Conservation (phyloP, 2,797 vertebrate species). For the Falco naumanni region DNA sequence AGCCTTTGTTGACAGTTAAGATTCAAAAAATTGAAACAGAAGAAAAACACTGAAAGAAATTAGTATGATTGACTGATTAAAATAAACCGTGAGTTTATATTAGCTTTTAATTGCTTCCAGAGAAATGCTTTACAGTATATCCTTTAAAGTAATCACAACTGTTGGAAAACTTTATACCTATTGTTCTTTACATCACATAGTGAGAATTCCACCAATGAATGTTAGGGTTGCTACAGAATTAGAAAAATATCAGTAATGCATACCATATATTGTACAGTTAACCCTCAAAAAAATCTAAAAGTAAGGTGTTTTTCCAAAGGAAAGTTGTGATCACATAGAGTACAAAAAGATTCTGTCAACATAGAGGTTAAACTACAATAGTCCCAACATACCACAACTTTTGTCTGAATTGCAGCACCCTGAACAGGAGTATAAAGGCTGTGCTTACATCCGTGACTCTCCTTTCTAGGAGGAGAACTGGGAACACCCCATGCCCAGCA, state of each 20-base stretch:
- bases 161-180: not conserved
- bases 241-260: not conserved
- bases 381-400: not conserved
- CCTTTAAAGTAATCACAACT: slow-evolving; percentile 13
- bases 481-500: not conserved
- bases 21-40: not conserved
- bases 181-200: not conserved
- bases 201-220: not conserved
- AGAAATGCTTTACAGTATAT: slow-evolving; percentile 3
- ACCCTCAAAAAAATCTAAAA: not conserved
- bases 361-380: not conserved
- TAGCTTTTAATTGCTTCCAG: slow-evolving; percentile 44
- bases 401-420: not conserved
- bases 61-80: not conserved
- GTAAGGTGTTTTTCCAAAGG: not conserved
- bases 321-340: not conserved
- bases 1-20: not conserved
- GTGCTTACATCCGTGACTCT: not conserved
- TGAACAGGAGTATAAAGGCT: not conserved
- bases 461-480: not conserved
- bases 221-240: not conserved
- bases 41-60: not conserved
- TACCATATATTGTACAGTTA: not conserved
- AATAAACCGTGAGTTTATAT: slow-evolving; percentile 1
- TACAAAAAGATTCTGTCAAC: not conserved